phyloP scores from a whole-genome alignment of 2,797 vertebrate species.

The Sphenopsis melanotis region DNA sequence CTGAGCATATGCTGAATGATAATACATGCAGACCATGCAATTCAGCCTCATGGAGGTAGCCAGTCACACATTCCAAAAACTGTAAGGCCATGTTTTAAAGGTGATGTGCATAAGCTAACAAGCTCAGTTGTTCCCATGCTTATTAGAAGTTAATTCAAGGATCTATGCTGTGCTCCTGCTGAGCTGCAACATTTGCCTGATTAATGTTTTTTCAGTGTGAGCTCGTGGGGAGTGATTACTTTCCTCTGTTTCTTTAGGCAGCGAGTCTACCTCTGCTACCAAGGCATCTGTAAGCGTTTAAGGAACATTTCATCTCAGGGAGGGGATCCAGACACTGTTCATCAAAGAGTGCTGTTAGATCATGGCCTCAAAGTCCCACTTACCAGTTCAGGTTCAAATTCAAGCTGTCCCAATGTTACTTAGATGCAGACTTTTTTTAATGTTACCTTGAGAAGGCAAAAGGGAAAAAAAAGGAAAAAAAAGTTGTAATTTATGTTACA shows the following conservation, averaged over 20 bases:
- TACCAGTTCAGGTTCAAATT: neutral
- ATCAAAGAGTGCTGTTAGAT: neutral
- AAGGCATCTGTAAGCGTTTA: neutral
- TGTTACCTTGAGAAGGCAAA: neutral
- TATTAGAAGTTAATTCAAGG: neutral
- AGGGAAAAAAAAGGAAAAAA: accelerated
- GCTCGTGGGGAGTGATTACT: neutral
- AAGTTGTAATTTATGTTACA: neutral
- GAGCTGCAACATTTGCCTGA: neutral
- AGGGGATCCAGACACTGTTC: neutral
- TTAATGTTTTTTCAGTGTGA: neutral
- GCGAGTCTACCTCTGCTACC: neutral
- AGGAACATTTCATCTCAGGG: neutral
- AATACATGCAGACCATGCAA: neutral
- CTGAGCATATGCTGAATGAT: neutral
- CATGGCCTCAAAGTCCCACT: neutral
- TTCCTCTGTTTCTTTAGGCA: neutral
- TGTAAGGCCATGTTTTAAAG: neutral
- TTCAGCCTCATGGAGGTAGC: neutral
- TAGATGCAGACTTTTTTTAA: neutral
- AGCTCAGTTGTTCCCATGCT: neutral
- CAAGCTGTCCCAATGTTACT: neutral
- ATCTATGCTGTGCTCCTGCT: neutral
- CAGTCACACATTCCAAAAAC: neutral
- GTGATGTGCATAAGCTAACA: neutral